These are phyloP conservation scores for Microcebus murinus DNA, from an alignment of 2,113 vertebrate genomes.

Conservation along the genomic window DNA sequence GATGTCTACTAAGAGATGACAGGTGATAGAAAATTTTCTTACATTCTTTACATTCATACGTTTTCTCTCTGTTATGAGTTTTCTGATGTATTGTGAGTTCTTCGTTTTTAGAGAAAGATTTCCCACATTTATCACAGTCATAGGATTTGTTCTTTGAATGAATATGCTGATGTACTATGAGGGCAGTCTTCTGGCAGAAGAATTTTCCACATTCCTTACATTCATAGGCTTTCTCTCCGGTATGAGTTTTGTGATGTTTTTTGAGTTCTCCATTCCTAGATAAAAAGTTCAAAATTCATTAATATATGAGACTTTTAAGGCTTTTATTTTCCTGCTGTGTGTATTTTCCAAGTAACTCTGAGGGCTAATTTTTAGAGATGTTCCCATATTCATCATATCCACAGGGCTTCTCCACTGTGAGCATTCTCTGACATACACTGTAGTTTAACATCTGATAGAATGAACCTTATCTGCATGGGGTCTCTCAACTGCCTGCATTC, in stretches of 20 bases:
- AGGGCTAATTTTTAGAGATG: neutral
- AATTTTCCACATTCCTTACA: slow-evolving; percentile 69
- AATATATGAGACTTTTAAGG: neutral
- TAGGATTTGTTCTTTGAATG: slow-evolving; percentile 58
- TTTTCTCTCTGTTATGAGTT: slow-evolving; percentile 70
- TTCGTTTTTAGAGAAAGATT: slow-evolving; percentile 50
- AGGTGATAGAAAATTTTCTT: slow-evolving; percentile 76
- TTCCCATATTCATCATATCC: neutral
- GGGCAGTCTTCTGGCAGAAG: slow-evolving; percentile 67
- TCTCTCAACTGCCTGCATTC: neutral
- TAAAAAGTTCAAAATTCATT: slow-evolving; percentile 48
- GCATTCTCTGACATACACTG: neutral
- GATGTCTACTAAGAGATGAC: slow-evolving; percentile 76
- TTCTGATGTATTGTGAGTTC: slow-evolving; percentile 62
- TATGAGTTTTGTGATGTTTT: slow-evolving; percentile 47
- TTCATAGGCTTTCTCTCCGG: slow-evolving; percentile 49
- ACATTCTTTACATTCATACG: slow-evolving; percentile 75
- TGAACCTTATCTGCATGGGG: neutral
- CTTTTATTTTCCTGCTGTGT: neutral
- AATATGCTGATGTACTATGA: slow-evolving; percentile 26
- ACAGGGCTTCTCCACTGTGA: neutral
- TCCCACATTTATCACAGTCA: slow-evolving; percentile 41
- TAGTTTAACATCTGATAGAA: neutral
- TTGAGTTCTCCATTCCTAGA: slow-evolving; percentile 64
- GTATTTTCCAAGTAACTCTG: slow-evolving; percentile 1